Evolutionary conservation across 2,113 vertebrate genomes (phyloP).

Genomic region (Colossoma macropomum): DNA sequence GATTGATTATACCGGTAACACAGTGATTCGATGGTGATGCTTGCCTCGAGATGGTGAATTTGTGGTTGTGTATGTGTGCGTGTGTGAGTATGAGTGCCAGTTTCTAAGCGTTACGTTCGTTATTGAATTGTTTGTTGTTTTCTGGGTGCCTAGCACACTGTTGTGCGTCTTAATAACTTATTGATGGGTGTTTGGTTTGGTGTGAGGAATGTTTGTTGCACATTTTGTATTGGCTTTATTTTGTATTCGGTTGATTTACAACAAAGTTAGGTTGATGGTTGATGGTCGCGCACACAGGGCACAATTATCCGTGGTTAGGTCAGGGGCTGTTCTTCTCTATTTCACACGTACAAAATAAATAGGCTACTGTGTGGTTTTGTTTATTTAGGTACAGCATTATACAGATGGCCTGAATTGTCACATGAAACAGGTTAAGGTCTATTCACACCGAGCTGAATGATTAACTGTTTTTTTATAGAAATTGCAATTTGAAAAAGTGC

Average conservation of each 20-base stretch:
- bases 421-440: not conserved
- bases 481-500: no score
- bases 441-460: no score
- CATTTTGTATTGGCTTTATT: constrained; percentile 39
- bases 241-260: constrained; percentile 27
- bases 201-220: constrained; percentile 49
- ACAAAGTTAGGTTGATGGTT: not conserved
- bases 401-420: not conserved
- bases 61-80: constrained; percentile 56
- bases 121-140: constrained; percentile 45
- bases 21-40: constrained; percentile 39
- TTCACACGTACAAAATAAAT: constrained; percentile 1
- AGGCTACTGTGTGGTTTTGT: not conserved
- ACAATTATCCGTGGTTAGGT: not conserved
- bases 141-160: constrained; percentile 68
- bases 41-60: constrained; percentile 42
- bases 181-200: constrained; percentile 69
- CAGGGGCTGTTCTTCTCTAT: not conserved
- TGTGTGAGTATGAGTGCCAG: constrained; percentile 50
- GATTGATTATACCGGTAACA: constrained; percentile 32
- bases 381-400: not conserved
- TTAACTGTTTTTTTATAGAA: no score
- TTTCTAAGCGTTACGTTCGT: constrained; percentile 46
- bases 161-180: constrained; percentile 75
- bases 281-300: not conserved